These are phyloP conservation scores for Grus americana DNA, from an alignment of 2,113 vertebrate species.

Conservation along the genomic window DNA sequence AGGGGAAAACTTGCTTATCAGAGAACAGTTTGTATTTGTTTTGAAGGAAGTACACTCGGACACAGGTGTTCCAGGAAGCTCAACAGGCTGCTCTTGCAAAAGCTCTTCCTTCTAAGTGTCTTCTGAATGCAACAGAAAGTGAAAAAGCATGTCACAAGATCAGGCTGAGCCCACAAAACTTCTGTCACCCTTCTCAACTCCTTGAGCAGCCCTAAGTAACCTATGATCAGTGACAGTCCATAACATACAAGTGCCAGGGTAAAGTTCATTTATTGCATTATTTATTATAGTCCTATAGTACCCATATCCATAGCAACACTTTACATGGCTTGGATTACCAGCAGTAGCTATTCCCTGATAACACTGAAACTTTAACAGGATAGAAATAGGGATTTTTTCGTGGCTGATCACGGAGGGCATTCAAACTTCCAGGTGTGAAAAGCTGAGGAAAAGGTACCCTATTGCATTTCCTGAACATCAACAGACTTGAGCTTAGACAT, in stretches of 20 bases:
- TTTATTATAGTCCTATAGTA: neutral
- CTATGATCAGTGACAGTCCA: neutral
- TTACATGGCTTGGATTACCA: neutral
- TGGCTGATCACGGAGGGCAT: neutral
- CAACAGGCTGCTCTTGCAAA: neutral
- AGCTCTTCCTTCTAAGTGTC: neutral
- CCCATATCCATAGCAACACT: neutral
- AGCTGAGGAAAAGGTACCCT: neutral
- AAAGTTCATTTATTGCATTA: neutral
- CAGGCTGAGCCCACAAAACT: neutral
- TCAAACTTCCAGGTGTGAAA: neutral
- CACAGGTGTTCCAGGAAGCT: neutral
- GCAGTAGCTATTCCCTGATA: neutral
- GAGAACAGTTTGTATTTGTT: neutral
- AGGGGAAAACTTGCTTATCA: neutral
- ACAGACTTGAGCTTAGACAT: neutral
- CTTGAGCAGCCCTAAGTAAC: neutral
- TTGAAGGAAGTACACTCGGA: neutral
- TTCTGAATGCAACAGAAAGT: neutral
- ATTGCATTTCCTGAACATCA: neutral
- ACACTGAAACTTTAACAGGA: neutral
- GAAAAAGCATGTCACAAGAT: rapidly evolving
- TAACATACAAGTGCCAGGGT: rapidly evolving
- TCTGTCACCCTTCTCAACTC: neutral
- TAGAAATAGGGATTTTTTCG: neutral